Conservation (phyloP, 2,113 vertebrate species). For the Mus spicilegus region DNA sequence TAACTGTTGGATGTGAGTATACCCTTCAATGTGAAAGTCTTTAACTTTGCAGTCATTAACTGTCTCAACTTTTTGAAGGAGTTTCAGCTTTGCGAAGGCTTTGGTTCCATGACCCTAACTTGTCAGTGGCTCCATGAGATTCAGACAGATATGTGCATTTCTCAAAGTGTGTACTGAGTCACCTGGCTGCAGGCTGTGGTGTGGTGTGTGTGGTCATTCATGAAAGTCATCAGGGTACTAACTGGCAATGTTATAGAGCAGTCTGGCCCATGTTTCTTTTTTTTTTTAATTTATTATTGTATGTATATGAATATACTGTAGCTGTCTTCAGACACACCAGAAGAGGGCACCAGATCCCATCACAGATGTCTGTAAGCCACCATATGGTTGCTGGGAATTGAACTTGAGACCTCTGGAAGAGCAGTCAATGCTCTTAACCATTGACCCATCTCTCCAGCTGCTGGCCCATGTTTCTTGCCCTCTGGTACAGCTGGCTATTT, state of each 20-base stretch:
- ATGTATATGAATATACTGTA: too few relatives aligned
- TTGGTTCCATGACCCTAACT: conserved; percentile 95
- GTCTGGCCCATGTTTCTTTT: conserved; percentile 96
- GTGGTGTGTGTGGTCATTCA: conserved; percentile 98
- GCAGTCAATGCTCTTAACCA: conserved; percentile 85
- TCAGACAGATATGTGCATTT: conserved; percentile 95
- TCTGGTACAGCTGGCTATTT: conserved; percentile 94
- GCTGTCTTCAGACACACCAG: too few relatives aligned
- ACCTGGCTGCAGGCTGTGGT: conserved; percentile 94
- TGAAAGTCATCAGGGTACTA: conserved; percentile 95
- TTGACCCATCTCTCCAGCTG: conserved; percentile 57
- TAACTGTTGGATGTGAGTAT: conserved; percentile 95
- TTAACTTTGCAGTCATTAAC: conserved; percentile 92
- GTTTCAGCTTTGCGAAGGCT: conserved; percentile 86
- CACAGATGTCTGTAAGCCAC: too few relatives aligned
- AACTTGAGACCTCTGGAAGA: conserved; percentile 84
- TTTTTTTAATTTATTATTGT: too few relatives aligned
- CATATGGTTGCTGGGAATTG: too few relatives aligned
- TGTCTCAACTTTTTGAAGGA: conserved; percentile 90
- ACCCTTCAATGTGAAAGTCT: conserved; percentile 94
- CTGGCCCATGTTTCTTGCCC: conserved; percentile 97
- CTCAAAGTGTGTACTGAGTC: conserved; percentile 97
- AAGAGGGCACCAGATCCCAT: too few relatives aligned
- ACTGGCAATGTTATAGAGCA: conserved; percentile 98
- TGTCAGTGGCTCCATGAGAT: conserved; percentile 94